These are phyloP conservation scores for Eulithis testata DNA, from an alignment of 2,888 invertebrate species.

Conservation along the genomic window DNA sequence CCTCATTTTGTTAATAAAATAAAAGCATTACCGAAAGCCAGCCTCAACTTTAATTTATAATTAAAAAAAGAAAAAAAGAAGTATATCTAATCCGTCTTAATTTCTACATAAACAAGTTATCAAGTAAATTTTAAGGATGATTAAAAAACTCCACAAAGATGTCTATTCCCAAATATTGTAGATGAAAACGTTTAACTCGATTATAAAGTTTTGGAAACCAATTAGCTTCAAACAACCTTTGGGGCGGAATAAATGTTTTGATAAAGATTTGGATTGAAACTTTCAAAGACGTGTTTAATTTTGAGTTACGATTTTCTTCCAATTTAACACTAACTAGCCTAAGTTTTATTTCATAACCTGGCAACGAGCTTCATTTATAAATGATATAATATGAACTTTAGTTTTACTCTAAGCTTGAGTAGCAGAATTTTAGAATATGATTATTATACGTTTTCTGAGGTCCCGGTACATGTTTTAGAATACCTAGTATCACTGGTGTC, in stretches of 20 bases:
- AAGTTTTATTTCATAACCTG: background rate
- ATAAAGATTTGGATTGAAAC: conserved; percentile 44
- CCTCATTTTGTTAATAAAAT: background rate
- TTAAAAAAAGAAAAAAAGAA: background rate
- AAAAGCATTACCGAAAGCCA: background rate
- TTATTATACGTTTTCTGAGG: too few species aligned
- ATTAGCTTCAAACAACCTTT: conserved; percentile 53
- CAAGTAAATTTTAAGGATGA: conserved; percentile 19
- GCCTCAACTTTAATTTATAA: background rate
- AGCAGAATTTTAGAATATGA: too few species aligned
- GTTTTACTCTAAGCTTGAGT: too few species aligned
- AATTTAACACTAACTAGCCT: conserved; percentile 1
- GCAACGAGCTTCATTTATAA: background rate
- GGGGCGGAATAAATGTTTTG: conserved; percentile 52
- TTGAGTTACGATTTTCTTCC: background rate
- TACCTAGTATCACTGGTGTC: too few species aligned
- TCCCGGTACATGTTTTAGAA: too few species aligned
- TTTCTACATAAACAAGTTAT: background rate
- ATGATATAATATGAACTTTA: too few species aligned
- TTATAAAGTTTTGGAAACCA: conserved; percentile 56
- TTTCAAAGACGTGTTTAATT: conserved; percentile 4
- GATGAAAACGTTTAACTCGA: conserved; percentile 50
- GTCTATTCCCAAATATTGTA: conserved; percentile 42
- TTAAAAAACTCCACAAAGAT: conserved; percentile 37
- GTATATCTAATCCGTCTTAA: background rate